Percentiles rank a stretch among this genome's conserved stretches.
These are phyloP conservation scores for Odontocolon sp. DNA, from an alignment of 2,888 invertebrate species.

Conservation along the genomic window DNA sequence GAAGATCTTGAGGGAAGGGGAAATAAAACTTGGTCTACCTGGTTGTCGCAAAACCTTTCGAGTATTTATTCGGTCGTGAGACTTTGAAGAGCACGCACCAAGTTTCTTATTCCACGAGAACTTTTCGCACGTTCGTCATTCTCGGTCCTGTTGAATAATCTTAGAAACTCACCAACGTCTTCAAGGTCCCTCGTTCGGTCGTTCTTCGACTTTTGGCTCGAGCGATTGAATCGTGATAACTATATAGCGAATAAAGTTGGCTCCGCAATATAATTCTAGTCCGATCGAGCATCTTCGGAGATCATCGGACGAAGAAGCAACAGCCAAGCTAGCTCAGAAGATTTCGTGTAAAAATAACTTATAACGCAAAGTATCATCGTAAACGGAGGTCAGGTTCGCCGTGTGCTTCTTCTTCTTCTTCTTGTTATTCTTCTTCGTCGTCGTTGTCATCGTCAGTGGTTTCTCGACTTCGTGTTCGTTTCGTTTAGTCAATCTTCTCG, in stretches of 20 bases:
- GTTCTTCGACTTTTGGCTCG: conserved; percentile 49
- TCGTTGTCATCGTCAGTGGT: neutral
- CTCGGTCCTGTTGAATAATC: neutral
- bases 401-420: neutral
- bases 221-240: conserved; percentile 9
- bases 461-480: neutral
- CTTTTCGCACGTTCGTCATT: neutral
- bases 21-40: conserved; percentile 44
- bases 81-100: conserved; percentile 47
- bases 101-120: neutral
- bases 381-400: conserved; percentile 39
- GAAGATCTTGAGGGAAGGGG: conserved; percentile 40
- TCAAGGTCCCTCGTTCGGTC: conserved; percentile 43
- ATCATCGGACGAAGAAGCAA: too few species aligned
- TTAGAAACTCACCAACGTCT: too few species aligned
- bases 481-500: too few species aligned
- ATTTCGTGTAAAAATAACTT: conserved; percentile 45
- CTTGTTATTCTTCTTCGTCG: neutral
- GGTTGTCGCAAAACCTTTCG: conserved; percentile 41
- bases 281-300: too few species aligned
- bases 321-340: too few species aligned
- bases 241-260: neutral
- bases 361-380: conserved; percentile 21
- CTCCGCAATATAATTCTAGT: too few species aligned
- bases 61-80: conserved; percentile 39